Conservation (phyloP, 2,797 vertebrate genomes). For the Eulemur coronatus region DNA sequence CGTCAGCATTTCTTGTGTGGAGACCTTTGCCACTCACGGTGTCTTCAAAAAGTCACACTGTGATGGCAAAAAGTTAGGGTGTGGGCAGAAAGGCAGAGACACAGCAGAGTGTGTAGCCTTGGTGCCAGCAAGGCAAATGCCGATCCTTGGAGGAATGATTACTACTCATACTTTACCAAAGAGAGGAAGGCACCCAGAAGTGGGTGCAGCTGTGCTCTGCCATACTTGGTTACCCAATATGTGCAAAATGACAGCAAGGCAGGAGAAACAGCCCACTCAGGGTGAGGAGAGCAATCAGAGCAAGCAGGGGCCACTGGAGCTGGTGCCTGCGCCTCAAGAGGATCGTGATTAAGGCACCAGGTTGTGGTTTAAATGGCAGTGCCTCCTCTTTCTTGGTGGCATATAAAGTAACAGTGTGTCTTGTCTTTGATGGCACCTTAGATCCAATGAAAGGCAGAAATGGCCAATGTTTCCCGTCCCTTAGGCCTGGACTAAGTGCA, state of each 20-base stretch:
- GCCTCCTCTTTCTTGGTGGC: not conserved
- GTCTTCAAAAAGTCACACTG: not conserved
- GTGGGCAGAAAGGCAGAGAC: not conserved
- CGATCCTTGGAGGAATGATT: not conserved
- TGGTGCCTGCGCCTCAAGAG: fast-evolving
- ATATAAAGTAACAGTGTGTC: not conserved
- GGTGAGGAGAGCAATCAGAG: fast-evolving
- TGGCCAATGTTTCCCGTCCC: fast-evolving
- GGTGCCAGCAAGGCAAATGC: not conserved
- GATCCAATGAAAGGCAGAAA: not conserved
- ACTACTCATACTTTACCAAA: not conserved
- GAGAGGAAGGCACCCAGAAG: not conserved
- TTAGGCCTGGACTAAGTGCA: too few relatives aligned
- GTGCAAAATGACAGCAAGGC: fast-evolving
- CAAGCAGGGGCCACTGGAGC: not conserved
- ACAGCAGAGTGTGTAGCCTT: not conserved
- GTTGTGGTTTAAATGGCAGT: not conserved
- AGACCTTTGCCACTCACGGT: not conserved
- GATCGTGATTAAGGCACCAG: fast-evolving
- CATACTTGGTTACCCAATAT: not conserved
- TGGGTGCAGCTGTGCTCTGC: not conserved
- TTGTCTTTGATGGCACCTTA: not conserved
- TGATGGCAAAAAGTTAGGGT: not conserved
- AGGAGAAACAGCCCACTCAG: not conserved
- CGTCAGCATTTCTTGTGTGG: not conserved